A percentile compares a stretch with the other conserved stretches of the same genome.
These are phyloP conservation scores for Erebia ligea DNA, from an alignment of 2,888 invertebrate species.

Conservation along the genomic window DNA sequence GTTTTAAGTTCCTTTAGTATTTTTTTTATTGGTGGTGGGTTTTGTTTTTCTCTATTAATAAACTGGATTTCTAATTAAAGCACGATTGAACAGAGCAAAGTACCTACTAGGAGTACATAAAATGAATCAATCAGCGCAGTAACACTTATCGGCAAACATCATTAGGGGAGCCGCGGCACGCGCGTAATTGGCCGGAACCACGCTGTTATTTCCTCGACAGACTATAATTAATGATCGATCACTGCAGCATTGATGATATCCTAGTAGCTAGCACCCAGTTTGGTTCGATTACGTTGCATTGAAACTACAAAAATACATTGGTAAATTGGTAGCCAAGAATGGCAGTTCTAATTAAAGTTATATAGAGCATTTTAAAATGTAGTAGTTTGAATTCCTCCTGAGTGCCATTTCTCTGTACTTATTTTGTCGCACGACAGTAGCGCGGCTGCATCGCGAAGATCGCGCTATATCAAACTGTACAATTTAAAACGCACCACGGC, in stretches of 20 bases:
- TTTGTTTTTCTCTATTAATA: too few relatives aligned
- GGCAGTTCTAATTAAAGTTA: not conserved
- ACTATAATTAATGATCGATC: conserved; percentile 4
- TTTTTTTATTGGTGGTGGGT: too few relatives aligned
- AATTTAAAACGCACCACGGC: too few relatives aligned
- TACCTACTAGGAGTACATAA: not conserved
- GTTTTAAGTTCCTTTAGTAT: too few relatives aligned
- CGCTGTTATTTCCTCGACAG: conserved; percentile 16
- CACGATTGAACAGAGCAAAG: not conserved
- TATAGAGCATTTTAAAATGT: too few relatives aligned
- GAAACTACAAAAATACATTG: not conserved
- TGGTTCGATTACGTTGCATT: not conserved
- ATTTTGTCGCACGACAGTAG: not conserved
- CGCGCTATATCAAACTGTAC: too few relatives aligned
- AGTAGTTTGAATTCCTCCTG: too few relatives aligned
- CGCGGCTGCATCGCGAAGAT: too few relatives aligned
- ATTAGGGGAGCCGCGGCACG: conserved; percentile 22
- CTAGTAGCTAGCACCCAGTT: not conserved
- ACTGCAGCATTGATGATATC: conserved; percentile 8
- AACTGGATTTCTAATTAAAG: too few relatives aligned
- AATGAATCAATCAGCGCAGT: conserved; percentile 23
- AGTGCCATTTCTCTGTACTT: too few relatives aligned
- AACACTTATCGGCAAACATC: conserved; percentile 29
- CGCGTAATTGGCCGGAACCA: conserved; percentile 31
- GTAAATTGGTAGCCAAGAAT: not conserved